Evolutionary conservation across 2,797 vertebrate genomes (phyloP).

Genomic region (Gambelia wislizenii): DNA sequence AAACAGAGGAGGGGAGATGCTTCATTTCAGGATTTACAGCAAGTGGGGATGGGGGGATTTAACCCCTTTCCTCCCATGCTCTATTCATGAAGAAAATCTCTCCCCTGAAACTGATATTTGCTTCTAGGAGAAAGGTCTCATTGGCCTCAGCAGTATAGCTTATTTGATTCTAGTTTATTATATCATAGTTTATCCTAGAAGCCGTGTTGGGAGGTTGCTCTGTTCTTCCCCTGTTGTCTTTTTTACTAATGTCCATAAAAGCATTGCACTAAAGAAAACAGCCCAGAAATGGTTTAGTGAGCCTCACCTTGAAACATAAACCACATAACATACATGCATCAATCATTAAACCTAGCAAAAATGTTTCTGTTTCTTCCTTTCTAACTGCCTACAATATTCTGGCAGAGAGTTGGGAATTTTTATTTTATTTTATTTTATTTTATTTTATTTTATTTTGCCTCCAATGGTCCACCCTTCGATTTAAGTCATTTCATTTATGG

Average conservation of each 20-base stretch:
- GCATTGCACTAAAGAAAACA: background rate
- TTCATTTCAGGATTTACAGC: background rate
- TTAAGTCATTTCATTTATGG: slow-evolving; percentile 4
- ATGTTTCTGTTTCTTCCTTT: no score
- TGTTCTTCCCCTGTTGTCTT: background rate
- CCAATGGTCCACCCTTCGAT: background rate
- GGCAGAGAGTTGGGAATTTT: no score
- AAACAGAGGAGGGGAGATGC: background rate
- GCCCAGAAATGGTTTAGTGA: background rate
- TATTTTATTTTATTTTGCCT: background rate
- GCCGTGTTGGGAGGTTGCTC: background rate
- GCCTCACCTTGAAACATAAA: background rate
- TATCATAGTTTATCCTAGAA: background rate
- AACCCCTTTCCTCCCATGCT: background rate
- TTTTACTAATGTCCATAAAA: background rate
- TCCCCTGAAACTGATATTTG: background rate
- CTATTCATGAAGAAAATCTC: background rate
- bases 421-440: no score
- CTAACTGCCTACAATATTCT: background rate
- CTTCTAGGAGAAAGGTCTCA: no score
- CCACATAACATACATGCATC: background rate
- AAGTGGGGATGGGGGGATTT: background rate
- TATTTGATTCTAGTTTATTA: background rate
- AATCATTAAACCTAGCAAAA: background rate
- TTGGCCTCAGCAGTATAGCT: background rate